Conservation (phyloP, 2,113 vertebrate species). For the Chaetops frenatus region DNA sequence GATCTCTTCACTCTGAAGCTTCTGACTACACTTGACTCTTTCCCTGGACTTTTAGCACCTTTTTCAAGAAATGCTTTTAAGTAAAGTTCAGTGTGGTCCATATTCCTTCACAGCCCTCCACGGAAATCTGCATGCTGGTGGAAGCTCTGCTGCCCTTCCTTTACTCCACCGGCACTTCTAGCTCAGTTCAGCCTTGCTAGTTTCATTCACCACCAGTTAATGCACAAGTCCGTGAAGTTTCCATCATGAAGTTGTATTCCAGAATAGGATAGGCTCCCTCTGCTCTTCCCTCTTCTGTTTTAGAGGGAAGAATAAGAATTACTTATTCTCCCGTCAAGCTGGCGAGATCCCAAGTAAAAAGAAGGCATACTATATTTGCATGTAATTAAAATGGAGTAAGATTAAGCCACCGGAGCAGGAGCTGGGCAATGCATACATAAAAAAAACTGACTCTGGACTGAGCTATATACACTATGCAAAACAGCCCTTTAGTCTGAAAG, state of each 20-base stretch:
- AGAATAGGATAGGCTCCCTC: neutral
- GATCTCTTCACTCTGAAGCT: neutral
- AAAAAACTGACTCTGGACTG: neutral
- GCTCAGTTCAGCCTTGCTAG: neutral
- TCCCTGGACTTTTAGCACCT: neutral
- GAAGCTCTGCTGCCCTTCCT: neutral
- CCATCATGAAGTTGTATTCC: fast-evolving
- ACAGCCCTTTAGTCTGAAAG: fast-evolving
- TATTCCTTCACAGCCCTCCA: neutral
- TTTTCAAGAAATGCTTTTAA: neutral
- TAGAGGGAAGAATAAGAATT: neutral
- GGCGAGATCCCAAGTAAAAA: neutral
- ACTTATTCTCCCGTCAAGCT: neutral
- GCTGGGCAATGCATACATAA: too few species aligned
- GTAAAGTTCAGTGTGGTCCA: neutral
- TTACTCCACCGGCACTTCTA: neutral
- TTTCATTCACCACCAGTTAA: neutral
- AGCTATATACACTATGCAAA: fast-evolving
- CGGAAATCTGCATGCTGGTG: fast-evolving
- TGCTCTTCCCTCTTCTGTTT: neutral
- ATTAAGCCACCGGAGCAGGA: neutral
- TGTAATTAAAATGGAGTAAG: neutral
- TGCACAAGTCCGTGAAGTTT: neutral
- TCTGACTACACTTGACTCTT: neutral
- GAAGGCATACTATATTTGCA: neutral